Conservation (phyloP, 2,113 vertebrate species). For the Strix uralensis region DNA sequence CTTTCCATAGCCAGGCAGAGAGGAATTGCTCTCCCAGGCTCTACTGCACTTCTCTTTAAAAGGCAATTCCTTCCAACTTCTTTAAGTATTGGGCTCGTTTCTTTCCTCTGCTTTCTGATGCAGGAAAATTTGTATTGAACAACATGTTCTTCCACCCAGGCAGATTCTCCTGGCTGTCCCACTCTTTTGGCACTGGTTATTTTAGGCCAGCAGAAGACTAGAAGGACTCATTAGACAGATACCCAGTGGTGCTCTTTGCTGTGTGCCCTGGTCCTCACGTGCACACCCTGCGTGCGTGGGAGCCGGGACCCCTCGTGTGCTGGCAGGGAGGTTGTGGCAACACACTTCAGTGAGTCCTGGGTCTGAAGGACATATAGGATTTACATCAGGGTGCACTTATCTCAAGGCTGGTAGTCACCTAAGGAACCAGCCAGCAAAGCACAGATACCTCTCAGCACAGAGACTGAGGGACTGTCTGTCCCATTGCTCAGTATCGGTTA, state of each 20-base stretch:
- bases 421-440: neutral
- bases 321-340: neutral
- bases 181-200: neutral
- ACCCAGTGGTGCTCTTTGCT: neutral
- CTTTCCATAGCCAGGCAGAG: neutral
- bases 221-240: neutral
- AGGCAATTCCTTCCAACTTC: neutral
- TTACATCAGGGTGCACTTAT: neutral
- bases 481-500: neutral
- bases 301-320: neutral
- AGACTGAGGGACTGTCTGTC: neutral
- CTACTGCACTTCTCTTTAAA: neutral
- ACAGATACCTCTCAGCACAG: neutral
- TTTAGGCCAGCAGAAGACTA: neutral
- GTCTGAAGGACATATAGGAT: fast-evolving
- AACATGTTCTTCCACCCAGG: neutral
- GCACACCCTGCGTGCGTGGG: neutral
- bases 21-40: neutral
- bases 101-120: neutral
- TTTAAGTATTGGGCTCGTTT: neutral
- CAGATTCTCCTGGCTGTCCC: neutral
- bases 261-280: neutral
- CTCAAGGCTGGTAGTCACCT: neutral
- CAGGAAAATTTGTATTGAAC: neutral
- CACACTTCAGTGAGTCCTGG: neutral